These are phyloP conservation scores for Hydractinia symbiolongicarpus DNA, from an alignment of 30 jellyfish, hydroid and myxozoan species.

Conservation along the genomic window DNA sequence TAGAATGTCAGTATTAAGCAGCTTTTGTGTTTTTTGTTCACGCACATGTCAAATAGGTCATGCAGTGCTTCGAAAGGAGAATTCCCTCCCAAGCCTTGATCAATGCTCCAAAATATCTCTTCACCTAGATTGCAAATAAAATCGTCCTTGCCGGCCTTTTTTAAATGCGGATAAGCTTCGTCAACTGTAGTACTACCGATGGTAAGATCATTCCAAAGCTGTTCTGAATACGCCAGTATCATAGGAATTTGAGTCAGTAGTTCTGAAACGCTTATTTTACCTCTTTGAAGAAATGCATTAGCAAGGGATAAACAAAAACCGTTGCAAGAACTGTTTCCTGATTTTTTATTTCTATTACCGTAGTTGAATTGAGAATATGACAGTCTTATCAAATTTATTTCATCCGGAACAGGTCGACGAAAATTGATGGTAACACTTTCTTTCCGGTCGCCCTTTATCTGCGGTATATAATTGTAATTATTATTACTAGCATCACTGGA, in stretches of 20 bases:
- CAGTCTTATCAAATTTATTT: constrained; percentile 10
- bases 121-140: not conserved
- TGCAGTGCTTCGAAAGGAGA: constrained; percentile 23
- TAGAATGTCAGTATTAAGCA: constrained; percentile 24
- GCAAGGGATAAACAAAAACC: constrained; percentile 30
- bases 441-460: constrained; percentile 9
- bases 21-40: not conserved
- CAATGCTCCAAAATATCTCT: constrained; percentile 24
- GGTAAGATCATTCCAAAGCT: constrained; percentile 16
- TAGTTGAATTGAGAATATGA: constrained; percentile 14
- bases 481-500: not conserved
- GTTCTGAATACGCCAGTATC: constrained; percentile 13
- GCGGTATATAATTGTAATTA: constrained; percentile 4
- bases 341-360: not conserved
- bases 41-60: not conserved
- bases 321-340: constrained; percentile 13
- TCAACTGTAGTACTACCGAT: constrained; percentile 30
- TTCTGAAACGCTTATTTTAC: not conserved
- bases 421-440: constrained; percentile 3
- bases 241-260: constrained; percentile 1
- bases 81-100: constrained; percentile 19
- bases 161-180: not conserved
- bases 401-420: constrained; percentile 21
- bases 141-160: not conserved
- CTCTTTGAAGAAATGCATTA: constrained; percentile 1